phyloP scores from a whole-genome alignment of 2,888 invertebrate genomes.

The Stegophylla sp. region DNA sequence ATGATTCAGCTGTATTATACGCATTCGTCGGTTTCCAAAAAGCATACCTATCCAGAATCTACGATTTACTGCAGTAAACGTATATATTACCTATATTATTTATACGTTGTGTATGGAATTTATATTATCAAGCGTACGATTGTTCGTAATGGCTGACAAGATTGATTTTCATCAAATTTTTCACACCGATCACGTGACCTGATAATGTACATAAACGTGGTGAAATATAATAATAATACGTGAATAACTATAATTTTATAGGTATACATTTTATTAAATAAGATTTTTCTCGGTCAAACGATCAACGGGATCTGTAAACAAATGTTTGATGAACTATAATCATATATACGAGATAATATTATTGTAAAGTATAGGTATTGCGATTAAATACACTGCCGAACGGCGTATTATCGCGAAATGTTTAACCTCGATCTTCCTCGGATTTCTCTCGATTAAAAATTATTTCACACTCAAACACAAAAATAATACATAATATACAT shows the following conservation, averaged over 20 bases:
- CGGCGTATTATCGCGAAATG: no score
- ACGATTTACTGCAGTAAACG: no score
- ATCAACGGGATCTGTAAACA: not conserved
- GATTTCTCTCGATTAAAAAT: not conserved
- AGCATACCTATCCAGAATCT: not conserved
- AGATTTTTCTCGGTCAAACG: slow-evolving; percentile 1
- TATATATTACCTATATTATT: no score
- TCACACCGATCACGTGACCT: not conserved
- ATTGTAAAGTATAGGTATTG: not conserved
- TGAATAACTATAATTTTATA: no score
- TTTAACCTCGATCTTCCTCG: not conserved
- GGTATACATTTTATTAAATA: not conserved
- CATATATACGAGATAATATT: not conserved
- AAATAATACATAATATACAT: no score
- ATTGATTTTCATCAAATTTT: slow-evolving; percentile 7
- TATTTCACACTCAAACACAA: not conserved
- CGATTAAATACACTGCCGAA: not conserved
- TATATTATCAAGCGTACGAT: not conserved
- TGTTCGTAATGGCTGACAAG: slow-evolving; percentile 14
- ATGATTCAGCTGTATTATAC: not conserved
- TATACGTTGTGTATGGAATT: not conserved
- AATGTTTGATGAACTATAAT: not conserved
- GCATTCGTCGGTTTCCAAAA: not conserved
- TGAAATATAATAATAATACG: slow-evolving; percentile 1
- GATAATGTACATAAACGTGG: not conserved